phyloP scores from a whole-genome alignment of 2,888 invertebrate species.

The Tridacna crocea region DNA sequence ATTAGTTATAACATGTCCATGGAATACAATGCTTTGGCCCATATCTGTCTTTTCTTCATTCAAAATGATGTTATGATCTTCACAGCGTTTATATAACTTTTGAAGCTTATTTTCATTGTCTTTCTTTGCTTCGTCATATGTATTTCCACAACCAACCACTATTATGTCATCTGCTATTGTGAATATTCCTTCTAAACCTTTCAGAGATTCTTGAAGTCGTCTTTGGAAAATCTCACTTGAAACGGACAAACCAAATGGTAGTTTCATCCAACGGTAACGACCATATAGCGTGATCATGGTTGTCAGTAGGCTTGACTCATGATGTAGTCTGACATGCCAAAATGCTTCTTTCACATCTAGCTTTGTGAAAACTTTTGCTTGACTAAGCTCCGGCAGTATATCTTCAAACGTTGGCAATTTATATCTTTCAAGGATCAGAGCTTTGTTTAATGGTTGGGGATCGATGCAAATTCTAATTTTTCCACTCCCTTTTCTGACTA shows the following conservation, averaged over 20 bases:
- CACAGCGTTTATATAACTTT: constrained; percentile 34
- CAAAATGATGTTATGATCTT: constrained; percentile 42
- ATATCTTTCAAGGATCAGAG: constrained; percentile 46
- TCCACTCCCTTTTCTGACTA: constrained; percentile 42
- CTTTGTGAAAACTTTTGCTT: constrained; percentile 63
- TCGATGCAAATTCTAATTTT: constrained; percentile 56
- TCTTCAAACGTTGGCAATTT: constrained; percentile 63
- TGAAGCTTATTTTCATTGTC: constrained; percentile 29
- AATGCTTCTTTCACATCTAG: constrained; percentile 65
- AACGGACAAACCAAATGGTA: constrained; percentile 51
- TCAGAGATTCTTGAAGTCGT: constrained; percentile 40
- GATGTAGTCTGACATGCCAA: constrained; percentile 55
- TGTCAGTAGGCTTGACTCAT: constrained; percentile 56
- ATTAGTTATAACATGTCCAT: constrained; percentile 22
- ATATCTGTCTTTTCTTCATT: constrained; percentile 41
- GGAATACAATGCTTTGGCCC: constrained; percentile 11
- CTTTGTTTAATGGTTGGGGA: constrained; percentile 58
- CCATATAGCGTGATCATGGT: constrained; percentile 70
- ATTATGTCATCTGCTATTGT: constrained; percentile 52
- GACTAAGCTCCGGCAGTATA: constrained; percentile 56
- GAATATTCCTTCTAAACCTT: constrained; percentile 37
- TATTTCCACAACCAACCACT: constrained; percentile 34
- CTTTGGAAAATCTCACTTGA: background rate
- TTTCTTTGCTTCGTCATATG: constrained; percentile 17
- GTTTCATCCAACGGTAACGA: constrained; percentile 53